Conservation (phyloP, 2,888 invertebrate species). For the Eurytoma californica region DNA sequence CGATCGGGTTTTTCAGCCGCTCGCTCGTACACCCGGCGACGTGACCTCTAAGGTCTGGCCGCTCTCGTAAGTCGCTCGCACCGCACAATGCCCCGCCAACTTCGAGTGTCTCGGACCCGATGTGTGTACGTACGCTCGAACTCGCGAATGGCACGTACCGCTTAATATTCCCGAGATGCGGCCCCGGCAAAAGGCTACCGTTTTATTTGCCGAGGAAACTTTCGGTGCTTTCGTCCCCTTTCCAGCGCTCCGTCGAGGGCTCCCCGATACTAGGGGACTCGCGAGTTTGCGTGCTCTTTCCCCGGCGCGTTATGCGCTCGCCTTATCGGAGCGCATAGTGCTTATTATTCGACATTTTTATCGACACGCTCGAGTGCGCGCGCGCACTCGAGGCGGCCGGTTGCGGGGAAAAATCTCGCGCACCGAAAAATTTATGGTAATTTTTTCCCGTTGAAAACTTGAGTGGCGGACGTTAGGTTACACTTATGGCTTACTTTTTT, state of each 20-base stretch:
- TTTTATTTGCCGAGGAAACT: slow-evolving; percentile 8
- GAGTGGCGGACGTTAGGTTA: background rate
- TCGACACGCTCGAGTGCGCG: slow-evolving; percentile 64
- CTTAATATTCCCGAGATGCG: slow-evolving; percentile 24
- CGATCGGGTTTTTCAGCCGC: slow-evolving; percentile 43
- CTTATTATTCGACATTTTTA: slow-evolving; percentile 70
- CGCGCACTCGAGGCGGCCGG: slow-evolving; percentile 21
- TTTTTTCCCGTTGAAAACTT: slow-evolving; percentile 3
- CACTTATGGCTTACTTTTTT: background rate
- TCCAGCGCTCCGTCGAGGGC: background rate
- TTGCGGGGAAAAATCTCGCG: background rate
- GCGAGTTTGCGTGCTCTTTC: slow-evolving; percentile 31
- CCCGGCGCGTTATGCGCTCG: background rate
- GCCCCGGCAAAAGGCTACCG: background rate
- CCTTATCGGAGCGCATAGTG: slow-evolving; percentile 65
- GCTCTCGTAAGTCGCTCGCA: too few species aligned
- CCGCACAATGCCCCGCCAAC: too few species aligned
- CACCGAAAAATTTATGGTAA: slow-evolving; percentile 20
- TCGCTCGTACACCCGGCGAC: slow-evolving; percentile 14
- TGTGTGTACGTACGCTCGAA: too few species aligned
- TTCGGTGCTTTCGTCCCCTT: background rate
- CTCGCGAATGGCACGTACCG: too few species aligned
- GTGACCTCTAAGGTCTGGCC: slow-evolving; percentile 42
- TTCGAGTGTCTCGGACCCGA: too few species aligned
- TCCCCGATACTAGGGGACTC: slow-evolving; percentile 4